Conservation (phyloP, 1,140 invertebrate species). For the Drosophila chauvacae region DNA sequence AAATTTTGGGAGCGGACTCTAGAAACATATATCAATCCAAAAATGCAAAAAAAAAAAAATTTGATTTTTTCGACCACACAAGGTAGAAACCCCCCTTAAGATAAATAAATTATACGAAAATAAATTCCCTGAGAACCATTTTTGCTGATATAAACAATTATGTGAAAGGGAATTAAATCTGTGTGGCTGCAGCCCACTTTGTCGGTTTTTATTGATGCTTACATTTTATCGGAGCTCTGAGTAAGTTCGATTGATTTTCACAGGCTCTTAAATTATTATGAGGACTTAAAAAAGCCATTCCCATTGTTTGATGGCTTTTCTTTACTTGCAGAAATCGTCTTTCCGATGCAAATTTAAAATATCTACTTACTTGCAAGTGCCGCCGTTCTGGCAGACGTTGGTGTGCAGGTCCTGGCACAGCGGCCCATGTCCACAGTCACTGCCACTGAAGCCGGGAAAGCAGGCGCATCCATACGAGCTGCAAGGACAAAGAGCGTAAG, state of each 20-base stretch:
- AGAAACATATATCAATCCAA: too few species aligned
- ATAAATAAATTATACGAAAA: neutral
- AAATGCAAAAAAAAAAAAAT: too few species aligned
- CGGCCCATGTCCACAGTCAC: slow-evolving; percentile 89
- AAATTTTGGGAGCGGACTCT: too few species aligned
- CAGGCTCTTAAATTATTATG: slow-evolving; percentile 10
- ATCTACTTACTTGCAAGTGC: slow-evolving; percentile 90
- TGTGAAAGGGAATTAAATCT: neutral
- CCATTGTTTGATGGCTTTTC: slow-evolving; percentile 1
- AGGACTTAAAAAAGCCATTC: neutral
- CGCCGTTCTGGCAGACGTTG: slow-evolving; percentile 90
- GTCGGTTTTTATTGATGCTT: slow-evolving; percentile 3
- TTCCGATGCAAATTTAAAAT: neutral
- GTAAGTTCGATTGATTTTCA: slow-evolving; percentile 5
- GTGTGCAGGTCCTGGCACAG: slow-evolving; percentile 88
- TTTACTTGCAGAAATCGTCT: neutral
- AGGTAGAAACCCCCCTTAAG: too few species aligned
- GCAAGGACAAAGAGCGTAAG: slow-evolving; percentile 84
- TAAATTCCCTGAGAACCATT: neutral
- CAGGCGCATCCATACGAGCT: slow-evolving; percentile 89
- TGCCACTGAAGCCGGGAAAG: slow-evolving; percentile 90
- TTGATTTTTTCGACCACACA: too few species aligned
- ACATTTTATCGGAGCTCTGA: neutral
- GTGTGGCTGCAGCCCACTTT: neutral
- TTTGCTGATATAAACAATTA: neutral